Evolutionary conservation across 2,797 vertebrate species (phyloP), one percentile per base, ranked within the genome.

Genomic region (Zenarchopterus dispar): DNA sequence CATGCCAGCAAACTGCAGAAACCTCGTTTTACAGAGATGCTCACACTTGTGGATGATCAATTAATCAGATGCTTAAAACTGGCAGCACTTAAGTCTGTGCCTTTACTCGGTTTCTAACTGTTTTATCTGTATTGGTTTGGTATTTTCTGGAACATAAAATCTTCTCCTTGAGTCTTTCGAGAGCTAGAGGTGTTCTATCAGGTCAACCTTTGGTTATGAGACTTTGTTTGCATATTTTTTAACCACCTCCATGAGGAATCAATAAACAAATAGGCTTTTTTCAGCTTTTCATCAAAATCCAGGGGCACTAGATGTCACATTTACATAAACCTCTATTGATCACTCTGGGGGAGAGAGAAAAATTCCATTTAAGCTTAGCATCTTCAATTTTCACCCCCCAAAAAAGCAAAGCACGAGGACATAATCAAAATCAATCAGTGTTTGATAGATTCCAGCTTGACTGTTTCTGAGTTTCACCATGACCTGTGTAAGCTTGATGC

Each of bases 141-240:
- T 36, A 36, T 11, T 10, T 2, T 36, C 33, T 36, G 33, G 33
- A 2, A 36, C 33, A 36, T 36, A 36, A 36, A 36, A 36, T 2
- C 11, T 36, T 10, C 5, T 28, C n/a, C n/a, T n/a, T n/a, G 17
- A 52, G 44, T 16, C n/a, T n/a, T 28, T 31, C 13, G 9, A 36
- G 33, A 45, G 60, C 48, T 21, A 9, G 22, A 16, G 23, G 50
- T 9, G 18, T 23, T 45, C 41, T 53, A 43, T 48, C 24, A 41
- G 53, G 65, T 15, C 28, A 48, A 21, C 44, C 19, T 65, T 28
- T 23, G 33, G 52, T 23, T n/a, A 53, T 47, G 16, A 33, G 48
- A 0, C 13, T 36, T 13, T 59, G 56, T 61, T 18, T 24, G 8
- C 50, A 0, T 19, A 33, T 41, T 0, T 19, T 43, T 28, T 19